These are phyloP conservation scores for Myotis findleyi DNA, from an alignment of 2,797 vertebrate species.

Conservation along the genomic window DNA sequence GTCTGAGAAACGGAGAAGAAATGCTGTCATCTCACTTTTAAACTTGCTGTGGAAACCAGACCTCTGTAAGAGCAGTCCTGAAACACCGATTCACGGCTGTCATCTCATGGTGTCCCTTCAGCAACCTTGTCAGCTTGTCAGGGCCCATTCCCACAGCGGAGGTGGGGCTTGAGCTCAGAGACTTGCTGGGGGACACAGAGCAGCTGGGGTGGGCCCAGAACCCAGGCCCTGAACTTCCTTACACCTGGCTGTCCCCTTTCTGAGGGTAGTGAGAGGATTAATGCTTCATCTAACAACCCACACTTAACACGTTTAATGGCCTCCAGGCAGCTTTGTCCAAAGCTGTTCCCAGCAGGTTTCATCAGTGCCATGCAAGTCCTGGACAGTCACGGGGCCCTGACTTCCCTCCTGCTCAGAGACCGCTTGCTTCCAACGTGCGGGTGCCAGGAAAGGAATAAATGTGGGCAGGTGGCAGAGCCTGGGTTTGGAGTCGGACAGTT, in stretches of 20 bases:
- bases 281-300: not conserved
- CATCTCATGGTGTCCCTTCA: not conserved
- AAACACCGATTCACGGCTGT: not conserved
- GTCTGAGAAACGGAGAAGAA: not conserved
- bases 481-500: not conserved
- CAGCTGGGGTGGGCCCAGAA: not conserved
- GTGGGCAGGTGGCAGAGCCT: not conserved
- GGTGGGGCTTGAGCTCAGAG: not conserved
- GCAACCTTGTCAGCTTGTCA: not conserved
- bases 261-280: not conserved
- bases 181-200: not conserved
- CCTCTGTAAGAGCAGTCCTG: not conserved
- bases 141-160: not conserved
- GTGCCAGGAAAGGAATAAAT: not conserved
- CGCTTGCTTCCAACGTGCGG: not conserved
- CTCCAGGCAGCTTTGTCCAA: not conserved
- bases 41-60: not conserved
- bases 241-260: not conserved
- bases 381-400: not conserved
- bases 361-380: not conserved
- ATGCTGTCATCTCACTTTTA: constrained; percentile 3
- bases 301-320: not conserved
- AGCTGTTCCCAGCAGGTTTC: not conserved
- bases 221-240: not conserved
- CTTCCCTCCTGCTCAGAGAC: not conserved